A percentile compares a stretch with the other conserved stretches of the same genome.
Evolutionary conservation across 2,113 vertebrate genomes (phyloP).

Genomic region (Python bivittatus): DNA sequence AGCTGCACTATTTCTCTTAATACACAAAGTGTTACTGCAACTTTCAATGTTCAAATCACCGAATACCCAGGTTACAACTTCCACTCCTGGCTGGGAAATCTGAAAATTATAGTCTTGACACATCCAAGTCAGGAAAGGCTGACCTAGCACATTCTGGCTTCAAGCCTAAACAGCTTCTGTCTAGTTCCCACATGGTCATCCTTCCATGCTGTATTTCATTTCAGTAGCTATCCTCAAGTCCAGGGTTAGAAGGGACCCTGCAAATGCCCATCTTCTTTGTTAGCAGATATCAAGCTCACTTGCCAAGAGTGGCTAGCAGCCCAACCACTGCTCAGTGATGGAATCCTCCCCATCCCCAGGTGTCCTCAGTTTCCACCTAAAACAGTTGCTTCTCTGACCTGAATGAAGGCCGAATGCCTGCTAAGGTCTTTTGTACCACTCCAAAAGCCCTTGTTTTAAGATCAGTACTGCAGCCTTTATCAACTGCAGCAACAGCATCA

Average conservation of each 20-base stretch:
- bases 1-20: not conserved
- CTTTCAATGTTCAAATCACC: not conserved
- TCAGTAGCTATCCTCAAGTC: not conserved
- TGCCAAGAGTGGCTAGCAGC: not conserved
- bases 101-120: not conserved
- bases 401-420: not conserved
- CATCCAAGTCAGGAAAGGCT: not conserved
- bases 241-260: not conserved
- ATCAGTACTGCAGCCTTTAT: accelerated
- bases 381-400: not conserved
- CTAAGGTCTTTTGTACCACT: not conserved
- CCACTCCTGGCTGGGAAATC: not conserved
- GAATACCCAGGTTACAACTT: not conserved
- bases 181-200: not conserved
- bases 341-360: not conserved
- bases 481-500: not conserved
- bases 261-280: not conserved
- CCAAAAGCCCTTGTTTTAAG: not conserved
- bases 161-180: not conserved
- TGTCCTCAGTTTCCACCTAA: not conserved
- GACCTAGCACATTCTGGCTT: not conserved
- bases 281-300: not conserved
- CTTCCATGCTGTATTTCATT: not conserved
- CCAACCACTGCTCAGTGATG: not conserved
- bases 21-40: not conserved